Evolutionary conservation across 64 coral and sea anemone genomes (phyloP).

Genomic region (Stylophora pistillata): DNA sequence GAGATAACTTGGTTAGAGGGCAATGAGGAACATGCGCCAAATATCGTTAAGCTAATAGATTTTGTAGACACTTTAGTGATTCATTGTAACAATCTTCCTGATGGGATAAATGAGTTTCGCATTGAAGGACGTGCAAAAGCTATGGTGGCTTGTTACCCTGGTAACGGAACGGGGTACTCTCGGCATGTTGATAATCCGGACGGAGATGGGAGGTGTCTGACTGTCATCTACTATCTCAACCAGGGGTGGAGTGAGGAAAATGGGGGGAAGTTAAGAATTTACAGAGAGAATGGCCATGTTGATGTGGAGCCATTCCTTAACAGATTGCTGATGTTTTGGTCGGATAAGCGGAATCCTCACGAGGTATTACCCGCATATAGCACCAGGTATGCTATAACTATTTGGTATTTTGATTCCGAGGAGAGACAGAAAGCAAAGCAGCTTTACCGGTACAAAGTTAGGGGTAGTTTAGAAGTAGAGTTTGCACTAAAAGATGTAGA

Average conservation of each 20-base stretch:
- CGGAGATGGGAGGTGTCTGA: slow-evolving; percentile 88
- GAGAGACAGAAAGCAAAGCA: slow-evolving; percentile 72
- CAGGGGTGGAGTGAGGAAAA: slow-evolving; percentile 71
- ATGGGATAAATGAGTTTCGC: slow-evolving; percentile 48
- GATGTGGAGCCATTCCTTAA: slow-evolving; percentile 91
- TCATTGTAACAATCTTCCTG: slow-evolving; percentile 12
- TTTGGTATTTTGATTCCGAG: slow-evolving; percentile 93
- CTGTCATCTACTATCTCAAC: slow-evolving; percentile 82
- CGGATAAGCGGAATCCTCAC: slow-evolving; percentile 86
- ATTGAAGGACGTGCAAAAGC: slow-evolving; percentile 69
- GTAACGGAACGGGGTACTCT: slow-evolving; percentile 52
- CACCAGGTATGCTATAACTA: slow-evolving; percentile 82
- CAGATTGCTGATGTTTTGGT: slow-evolving; percentile 93
- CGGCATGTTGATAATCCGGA: slow-evolving; percentile 94
- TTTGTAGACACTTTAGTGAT: slow-evolving; percentile 55
- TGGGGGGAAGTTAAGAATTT: slow-evolving; percentile 80
- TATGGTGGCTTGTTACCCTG: slow-evolving; percentile 92
- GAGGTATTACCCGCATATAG: slow-evolving; percentile 80
- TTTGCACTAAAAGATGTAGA: slow-evolving; percentile 66
- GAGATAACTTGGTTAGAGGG: slow-evolving; percentile 81
- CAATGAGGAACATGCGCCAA: slow-evolving; percentile 56
- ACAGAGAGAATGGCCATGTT: slow-evolving; percentile 31
- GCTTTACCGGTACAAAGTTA: slow-evolving; percentile 22
- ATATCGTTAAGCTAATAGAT: slow-evolving; percentile 73
- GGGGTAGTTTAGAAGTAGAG: slow-evolving; percentile 35